These are phyloP conservation scores for Peromyscus leucopus DNA, from an alignment of 2,113 vertebrate species.

Conservation along the genomic window DNA sequence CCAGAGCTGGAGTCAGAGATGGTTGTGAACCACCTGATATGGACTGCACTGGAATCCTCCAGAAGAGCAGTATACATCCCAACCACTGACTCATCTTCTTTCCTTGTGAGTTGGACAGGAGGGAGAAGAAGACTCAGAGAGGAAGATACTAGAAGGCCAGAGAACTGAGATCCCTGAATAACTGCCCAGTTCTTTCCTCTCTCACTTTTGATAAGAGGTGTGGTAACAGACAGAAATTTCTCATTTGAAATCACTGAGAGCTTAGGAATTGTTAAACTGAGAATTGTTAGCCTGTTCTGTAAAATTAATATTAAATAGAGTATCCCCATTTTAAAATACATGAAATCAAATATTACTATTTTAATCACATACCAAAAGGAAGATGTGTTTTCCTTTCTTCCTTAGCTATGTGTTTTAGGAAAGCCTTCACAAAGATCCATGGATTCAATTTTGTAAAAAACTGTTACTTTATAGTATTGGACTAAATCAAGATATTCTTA, in stretches of 20 bases:
- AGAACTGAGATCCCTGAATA: background rate
- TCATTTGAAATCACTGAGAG: background rate
- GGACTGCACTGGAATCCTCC: too few relatives aligned
- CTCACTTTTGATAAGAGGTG: background rate
- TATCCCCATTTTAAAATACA: slow-evolving; percentile 29
- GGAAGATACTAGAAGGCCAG: background rate
- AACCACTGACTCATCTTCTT: background rate
- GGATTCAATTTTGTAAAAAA: background rate
- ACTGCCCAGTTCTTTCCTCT: background rate
- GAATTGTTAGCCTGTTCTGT: background rate
- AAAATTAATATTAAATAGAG: background rate
- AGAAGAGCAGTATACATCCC: background rate
- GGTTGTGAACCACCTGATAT: background rate
- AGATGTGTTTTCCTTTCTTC: background rate
- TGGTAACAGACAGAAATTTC: background rate
- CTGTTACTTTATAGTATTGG: slow-evolving; percentile 8
- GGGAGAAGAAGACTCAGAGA: background rate
- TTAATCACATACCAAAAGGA: slow-evolving; percentile 8
- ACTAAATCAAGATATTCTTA: slow-evolving; percentile 43
- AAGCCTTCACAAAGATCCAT: background rate
- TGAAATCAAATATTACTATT: slow-evolving; percentile 42
- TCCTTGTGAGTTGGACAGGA: background rate
- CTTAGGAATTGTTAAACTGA: background rate
- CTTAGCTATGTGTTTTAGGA: background rate
- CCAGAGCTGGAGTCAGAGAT: background rate